Conservation (phyloP, 2,113 vertebrate species). For the Corapipo altera region DNA sequence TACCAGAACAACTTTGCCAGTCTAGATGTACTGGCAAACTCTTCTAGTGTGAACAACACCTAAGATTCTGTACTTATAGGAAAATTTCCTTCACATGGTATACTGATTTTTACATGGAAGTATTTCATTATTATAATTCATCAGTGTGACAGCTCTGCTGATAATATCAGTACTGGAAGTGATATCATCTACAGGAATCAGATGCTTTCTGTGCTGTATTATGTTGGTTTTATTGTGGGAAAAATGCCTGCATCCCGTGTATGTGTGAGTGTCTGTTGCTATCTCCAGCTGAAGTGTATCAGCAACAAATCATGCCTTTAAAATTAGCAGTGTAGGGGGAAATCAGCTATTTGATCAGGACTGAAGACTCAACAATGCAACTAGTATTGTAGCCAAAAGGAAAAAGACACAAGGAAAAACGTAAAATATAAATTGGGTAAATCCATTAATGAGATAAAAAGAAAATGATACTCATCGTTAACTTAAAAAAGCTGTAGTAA, state of each 20-base stretch:
- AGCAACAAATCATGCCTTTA: neutral
- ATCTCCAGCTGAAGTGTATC: neutral
- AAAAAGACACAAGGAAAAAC: neutral
- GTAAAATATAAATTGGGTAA: neutral
- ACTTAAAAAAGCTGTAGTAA: neutral
- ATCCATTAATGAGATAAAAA: neutral
- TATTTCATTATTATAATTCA: neutral
- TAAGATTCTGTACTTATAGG: neutral
- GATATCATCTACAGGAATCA: neutral
- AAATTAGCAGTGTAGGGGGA: neutral
- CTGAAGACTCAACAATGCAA: neutral
- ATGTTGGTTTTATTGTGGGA: neutral
- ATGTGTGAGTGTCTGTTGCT: neutral
- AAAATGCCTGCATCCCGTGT: neutral
- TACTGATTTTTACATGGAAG: neutral
- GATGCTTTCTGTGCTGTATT: neutral
- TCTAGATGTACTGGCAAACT: neutral
- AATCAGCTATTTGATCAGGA: neutral
- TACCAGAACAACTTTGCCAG: neutral
- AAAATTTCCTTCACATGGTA: neutral
- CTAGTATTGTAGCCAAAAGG: neutral
- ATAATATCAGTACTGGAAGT: neutral
- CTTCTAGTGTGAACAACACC: neutral
- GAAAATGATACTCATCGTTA: neutral
- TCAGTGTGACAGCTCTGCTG: neutral